Evolutionary conservation across 2,113 vertebrate genomes (phyloP), one percentile per base, ranked within the genome.

Genomic region (Pteronura brasiliensis): DNA sequence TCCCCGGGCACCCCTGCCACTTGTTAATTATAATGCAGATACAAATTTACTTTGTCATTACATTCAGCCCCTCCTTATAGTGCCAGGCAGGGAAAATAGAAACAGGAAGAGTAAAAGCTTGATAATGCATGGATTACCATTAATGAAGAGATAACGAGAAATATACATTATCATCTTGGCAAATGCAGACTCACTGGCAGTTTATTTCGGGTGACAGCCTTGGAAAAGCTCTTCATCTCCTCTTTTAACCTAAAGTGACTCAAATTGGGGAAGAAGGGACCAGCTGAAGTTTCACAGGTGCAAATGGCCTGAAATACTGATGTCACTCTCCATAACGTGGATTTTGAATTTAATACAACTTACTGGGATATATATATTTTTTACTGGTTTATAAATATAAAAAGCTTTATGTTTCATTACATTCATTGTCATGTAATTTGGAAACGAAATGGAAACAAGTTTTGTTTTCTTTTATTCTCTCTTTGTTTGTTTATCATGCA

Each of bases 101-200:
- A 95, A 81, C 57, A 82, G n/a, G 65, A 94, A 82, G 65, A 89
- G 25, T 17, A 29, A 90, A 76, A 84, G 57, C 81, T 39, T 90
- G 57, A 47, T 59, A 88, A 85, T 65, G 76, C 83, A 84, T 77
- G 44, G 88, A 95, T 97, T 91, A 81, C 59, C 86, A 95, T 88
- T 96, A 95, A 88, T 91, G 87, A 85, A 79, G 47, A 81, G 42
- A 65, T 65, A 69, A 96, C 67, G 77, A 94, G 82, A 95, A 71
- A 55, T 25, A 72, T 21, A 77, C 69, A 88, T 95, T 97, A 95
- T 21, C 34, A 57, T 81, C 63, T 61, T 25, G 71, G 85, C 72
- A 65, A 52, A 95, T 85, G 52, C 44, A 44, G 61, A 76, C 25
- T 39, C 44, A 20, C 59, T 76, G 52, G 29, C 55, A 63, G 47